These are phyloP conservation scores for Adela reaumurella DNA, from an alignment of 2,888 invertebrate species.

Conservation along the genomic window DNA sequence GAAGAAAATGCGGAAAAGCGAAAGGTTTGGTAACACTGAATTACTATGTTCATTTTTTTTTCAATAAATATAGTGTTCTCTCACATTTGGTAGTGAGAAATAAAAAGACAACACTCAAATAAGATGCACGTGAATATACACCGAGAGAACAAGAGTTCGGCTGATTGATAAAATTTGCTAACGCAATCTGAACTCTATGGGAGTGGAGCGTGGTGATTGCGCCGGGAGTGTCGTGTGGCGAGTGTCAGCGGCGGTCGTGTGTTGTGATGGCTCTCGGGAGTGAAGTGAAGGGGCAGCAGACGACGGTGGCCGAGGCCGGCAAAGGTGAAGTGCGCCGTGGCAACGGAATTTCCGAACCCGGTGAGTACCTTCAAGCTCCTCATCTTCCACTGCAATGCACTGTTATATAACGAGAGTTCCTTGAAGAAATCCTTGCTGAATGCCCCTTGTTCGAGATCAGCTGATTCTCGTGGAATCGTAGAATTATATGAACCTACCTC, in stretches of 20 bases:
- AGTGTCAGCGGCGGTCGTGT: conserved; percentile 27
- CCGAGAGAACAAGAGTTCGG: background rate
- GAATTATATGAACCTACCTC: no score
- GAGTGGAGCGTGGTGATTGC: background rate
- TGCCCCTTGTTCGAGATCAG: background rate
- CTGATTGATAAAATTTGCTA: background rate
- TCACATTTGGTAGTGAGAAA: no score
- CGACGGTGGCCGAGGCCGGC: background rate
- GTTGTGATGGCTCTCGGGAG: conserved; percentile 58
- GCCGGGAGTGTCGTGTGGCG: background rate
- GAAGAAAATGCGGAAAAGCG: no score
- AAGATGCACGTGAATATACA: background rate
- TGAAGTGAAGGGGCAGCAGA: conserved; percentile 36
- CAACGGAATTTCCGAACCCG: background rate
- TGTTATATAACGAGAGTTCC: background rate
- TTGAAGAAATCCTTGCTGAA: background rate
- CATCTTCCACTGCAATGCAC: background rate
- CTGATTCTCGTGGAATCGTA: background rate
- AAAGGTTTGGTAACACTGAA: no score
- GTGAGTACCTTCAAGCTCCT: background rate
- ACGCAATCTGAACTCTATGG: background rate
- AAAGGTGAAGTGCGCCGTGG: background rate
- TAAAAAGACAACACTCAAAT: no score
- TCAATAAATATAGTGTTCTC: no score
- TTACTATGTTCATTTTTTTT: no score